Evolutionary conservation across 2,797 vertebrate species (phyloP).

Genomic region (Poecilia velifera): DNA sequence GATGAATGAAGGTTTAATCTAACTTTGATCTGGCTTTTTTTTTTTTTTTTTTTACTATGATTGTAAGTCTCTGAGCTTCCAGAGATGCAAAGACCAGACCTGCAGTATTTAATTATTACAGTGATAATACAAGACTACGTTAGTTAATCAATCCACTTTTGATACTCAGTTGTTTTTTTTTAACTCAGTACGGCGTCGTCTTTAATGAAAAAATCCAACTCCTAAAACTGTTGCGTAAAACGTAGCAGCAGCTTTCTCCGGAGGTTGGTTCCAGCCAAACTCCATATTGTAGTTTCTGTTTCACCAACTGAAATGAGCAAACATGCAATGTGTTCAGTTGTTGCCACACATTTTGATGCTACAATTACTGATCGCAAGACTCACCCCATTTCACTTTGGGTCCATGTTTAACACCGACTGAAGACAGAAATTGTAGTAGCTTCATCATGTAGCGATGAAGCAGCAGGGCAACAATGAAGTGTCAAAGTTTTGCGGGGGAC

Average conservation of each 20-base stretch:
- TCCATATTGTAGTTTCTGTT: background rate
- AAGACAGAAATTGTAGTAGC: background rate
- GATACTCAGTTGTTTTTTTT: background rate
- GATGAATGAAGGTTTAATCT: background rate
- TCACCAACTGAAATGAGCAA: background rate
- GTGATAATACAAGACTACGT: background rate
- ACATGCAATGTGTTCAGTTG: background rate
- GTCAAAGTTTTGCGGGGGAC: background rate
- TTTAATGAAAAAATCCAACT: background rate
- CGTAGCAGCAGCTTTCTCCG: background rate
- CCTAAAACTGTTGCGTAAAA: background rate
- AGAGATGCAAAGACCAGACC: background rate
- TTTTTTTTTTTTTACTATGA: background rate
- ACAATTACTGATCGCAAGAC: background rate
- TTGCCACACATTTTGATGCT: background rate
- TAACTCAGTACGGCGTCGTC: background rate
- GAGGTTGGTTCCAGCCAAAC: background rate
- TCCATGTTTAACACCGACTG: background rate
- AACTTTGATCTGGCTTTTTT: background rate
- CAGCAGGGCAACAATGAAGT: background rate
- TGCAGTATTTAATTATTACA: background rate
- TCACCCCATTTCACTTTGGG: background rate
- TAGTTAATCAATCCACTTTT: background rate
- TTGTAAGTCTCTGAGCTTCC: background rate
- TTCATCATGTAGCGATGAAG: background rate